phyloP scores from a whole-genome alignment of 2,113 vertebrate genomes.

The Antidorcas marsupialis region DNA sequence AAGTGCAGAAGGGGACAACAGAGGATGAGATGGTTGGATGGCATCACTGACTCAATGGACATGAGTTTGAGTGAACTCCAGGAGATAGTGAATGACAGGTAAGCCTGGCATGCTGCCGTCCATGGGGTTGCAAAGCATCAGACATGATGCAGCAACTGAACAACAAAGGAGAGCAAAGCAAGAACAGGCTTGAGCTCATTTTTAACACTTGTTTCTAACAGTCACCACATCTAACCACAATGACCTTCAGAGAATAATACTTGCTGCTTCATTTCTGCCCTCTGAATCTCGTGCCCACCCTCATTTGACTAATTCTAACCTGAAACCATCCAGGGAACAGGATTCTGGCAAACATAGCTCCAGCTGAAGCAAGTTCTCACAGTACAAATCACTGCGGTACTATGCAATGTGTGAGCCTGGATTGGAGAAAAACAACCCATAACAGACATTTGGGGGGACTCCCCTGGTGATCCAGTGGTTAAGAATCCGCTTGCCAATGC shows the following conservation, averaged over 20 bases:
- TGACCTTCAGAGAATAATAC: conserved; percentile 10
- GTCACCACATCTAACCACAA: background rate
- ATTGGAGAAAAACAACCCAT: background rate
- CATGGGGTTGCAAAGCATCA: background rate
- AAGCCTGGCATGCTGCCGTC: background rate
- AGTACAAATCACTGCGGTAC: background rate
- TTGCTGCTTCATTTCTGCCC: conserved; percentile 4
- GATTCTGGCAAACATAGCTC: conserved; percentile 3
- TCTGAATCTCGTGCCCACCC: background rate
- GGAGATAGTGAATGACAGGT: background rate
- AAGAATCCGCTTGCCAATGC: background rate
- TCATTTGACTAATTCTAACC: background rate
- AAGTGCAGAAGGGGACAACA: background rate
- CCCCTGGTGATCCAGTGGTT: background rate
- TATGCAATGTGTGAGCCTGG: background rate
- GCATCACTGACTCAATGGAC: background rate
- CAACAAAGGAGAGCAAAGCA: background rate
- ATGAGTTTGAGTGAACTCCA: background rate
- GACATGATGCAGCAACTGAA: background rate
- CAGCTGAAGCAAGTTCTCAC: background rate
- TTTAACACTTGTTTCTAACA: background rate
- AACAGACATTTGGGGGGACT: background rate
- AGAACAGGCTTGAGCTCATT: background rate
- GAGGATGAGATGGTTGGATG: background rate
- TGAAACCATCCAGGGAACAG: background rate